Percentiles rank a stretch among this genome's conserved stretches.
phyloP scores from a whole-genome alignment of 2,797 vertebrate genomes.

The Chaetodon trifasciatus region DNA sequence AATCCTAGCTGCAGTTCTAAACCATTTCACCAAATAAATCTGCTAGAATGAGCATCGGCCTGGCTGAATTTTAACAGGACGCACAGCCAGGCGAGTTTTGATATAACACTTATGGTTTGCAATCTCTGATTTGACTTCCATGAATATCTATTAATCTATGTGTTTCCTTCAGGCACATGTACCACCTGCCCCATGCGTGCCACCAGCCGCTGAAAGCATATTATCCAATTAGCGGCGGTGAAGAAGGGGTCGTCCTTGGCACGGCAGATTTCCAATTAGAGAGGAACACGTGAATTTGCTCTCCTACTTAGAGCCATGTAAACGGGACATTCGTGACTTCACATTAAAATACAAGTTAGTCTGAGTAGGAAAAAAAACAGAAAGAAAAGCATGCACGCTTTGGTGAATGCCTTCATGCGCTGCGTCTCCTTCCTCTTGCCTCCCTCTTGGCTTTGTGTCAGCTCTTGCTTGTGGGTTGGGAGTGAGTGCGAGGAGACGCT shows the following conservation, averaged over 20 bases:
- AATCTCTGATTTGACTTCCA: background rate
- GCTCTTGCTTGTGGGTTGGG: conserved; percentile 85
- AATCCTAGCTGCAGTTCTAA: background rate
- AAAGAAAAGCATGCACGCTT: conserved; percentile 76
- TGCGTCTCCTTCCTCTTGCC: conserved; percentile 86
- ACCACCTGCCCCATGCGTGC: background rate
- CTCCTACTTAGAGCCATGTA: conserved; percentile 66
- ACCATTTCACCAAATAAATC: background rate
- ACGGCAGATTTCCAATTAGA: conserved; percentile 70
- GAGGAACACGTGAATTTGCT: conserved; percentile 71
- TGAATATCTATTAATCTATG: background rate
- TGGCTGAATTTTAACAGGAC: background rate
- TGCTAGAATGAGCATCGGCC: background rate
- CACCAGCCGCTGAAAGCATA: conserved; percentile 59
- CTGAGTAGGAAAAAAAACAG: background rate
- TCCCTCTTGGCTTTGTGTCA: conserved; percentile 86
- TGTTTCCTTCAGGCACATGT: background rate
- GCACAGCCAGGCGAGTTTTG: background rate
- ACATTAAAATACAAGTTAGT: conserved; percentile 11
- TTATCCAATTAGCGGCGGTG: conserved; percentile 82
- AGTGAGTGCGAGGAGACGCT: conserved; percentile 78
- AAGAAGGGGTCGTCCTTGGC: conserved; percentile 50
- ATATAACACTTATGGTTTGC: background rate
- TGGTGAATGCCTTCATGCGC: conserved; percentile 85
- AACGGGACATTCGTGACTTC: conserved; percentile 30